Evolutionary conservation across 1,140 invertebrate genomes (phyloP).

Genomic region (Contarinia nasturtii): DNA sequence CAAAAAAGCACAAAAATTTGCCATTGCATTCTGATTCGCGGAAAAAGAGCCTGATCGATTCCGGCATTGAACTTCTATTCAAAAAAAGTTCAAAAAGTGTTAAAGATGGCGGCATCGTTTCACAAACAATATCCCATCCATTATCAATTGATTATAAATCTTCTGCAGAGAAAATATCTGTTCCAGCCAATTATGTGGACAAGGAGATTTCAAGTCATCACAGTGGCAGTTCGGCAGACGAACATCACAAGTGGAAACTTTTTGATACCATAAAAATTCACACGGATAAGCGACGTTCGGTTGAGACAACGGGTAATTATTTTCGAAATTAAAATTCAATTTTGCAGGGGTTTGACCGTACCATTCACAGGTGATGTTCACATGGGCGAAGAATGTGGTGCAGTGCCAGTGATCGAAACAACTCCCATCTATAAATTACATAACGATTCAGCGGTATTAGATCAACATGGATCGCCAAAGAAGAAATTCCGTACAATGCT

Average conservation of each 20-base stretch:
- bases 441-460: background rate
- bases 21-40: background rate
- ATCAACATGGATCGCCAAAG: constrained; percentile 3
- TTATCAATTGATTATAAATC: background rate
- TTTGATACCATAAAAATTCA: constrained; percentile 4
- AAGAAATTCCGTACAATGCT: constrained; percentile 2
- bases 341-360: background rate
- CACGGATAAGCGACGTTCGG: background rate
- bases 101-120: background rate
- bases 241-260: constrained; percentile 1
- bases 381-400: background rate
- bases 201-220: background rate
- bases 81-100: constrained; percentile 2
- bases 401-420: background rate
- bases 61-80: constrained; percentile 3
- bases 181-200: background rate
- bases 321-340: background rate
- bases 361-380: background rate
- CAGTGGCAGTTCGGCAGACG: background rate
- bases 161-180: too few relatives aligned
- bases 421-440: background rate
- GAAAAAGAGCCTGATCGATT: constrained; percentile 4
- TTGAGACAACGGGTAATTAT: background rate
- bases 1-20: background rate
- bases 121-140: background rate